Evolutionary conservation across 92 coral and sea anemone species (phyloP).

Genomic region (Siderastrea radians): DNA sequence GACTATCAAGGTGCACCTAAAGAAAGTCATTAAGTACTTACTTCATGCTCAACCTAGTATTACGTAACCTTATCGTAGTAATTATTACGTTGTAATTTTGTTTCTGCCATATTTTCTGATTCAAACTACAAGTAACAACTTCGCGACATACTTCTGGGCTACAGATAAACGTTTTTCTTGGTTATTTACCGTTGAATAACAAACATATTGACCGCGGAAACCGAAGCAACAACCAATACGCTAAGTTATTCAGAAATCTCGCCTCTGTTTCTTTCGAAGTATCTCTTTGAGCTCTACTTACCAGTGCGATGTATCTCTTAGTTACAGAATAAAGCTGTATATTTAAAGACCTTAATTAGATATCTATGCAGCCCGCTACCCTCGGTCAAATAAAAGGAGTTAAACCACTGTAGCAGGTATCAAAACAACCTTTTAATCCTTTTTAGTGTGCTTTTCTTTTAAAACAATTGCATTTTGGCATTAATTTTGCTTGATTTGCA

Average conservation of each 20-base stretch:
- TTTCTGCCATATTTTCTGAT: background rate
- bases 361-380: constrained; percentile 22
- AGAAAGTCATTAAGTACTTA: background rate
- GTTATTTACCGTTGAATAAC: background rate
- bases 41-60: background rate
- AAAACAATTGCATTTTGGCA: constrained; percentile 16
- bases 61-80: background rate
- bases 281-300: background rate
- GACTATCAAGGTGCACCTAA: no score
- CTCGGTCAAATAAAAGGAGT: constrained; percentile 31
- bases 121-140: background rate
- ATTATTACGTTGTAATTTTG: background rate
- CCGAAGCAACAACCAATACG: constrained; percentile 13
- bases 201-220: background rate
- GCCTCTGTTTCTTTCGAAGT: background rate
- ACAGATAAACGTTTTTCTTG: background rate
- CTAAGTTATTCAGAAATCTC: background rate
- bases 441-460: constrained; percentile 13
- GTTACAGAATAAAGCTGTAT: constrained; percentile 39
- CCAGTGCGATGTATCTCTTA: constrained; percentile 5
- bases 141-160: no score
- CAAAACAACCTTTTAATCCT: constrained; percentile 24
- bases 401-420: constrained; percentile 29
- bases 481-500: constrained; percentile 13
- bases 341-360: constrained; percentile 32